Evolutionary conservation across 2,888 invertebrate species (phyloP).

Genomic region (Drosophila setosimentum): DNA sequence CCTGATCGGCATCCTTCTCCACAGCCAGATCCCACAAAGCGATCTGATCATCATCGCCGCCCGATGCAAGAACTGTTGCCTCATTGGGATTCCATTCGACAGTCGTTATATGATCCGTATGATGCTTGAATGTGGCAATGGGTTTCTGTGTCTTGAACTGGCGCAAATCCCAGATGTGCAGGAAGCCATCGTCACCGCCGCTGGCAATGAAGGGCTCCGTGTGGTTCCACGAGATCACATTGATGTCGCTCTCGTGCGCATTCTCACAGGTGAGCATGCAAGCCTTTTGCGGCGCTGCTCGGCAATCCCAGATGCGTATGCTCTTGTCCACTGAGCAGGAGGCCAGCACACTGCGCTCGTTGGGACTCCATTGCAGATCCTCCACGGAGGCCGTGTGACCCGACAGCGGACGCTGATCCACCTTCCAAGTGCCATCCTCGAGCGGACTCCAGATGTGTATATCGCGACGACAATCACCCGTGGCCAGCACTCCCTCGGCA

Average conservation of each 20-base stretch:
- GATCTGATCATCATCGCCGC: slow-evolving; percentile 97
- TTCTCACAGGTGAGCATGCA: slow-evolving; percentile 95
- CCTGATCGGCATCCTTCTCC: slow-evolving; percentile 90
- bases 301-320: slow-evolving; percentile 98
- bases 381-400: slow-evolving; percentile 98
- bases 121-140: slow-evolving; percentile 97
- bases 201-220: slow-evolving; percentile 96
- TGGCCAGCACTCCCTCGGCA: slow-evolving; percentile 93
- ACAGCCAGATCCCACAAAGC: slow-evolving; percentile 98
- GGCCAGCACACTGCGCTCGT: slow-evolving; percentile 94
- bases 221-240: slow-evolving; percentile 98
- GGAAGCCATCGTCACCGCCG: slow-evolving; percentile 97
- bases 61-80: slow-evolving; percentile 96
- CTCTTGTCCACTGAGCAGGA: slow-evolving; percentile 95
- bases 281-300: slow-evolving; percentile 93
- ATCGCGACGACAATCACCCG: slow-evolving; percentile 95
- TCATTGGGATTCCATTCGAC: slow-evolving; percentile 99
- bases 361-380: slow-evolving; percentile 99
- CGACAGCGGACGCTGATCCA: slow-evolving; percentile 94
- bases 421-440: slow-evolving; percentile 93
- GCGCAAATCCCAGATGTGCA: slow-evolving; percentile 98
- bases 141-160: slow-evolving; percentile 92
- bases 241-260: slow-evolving; percentile 96
- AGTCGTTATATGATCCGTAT: slow-evolving; percentile 96
- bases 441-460: slow-evolving; percentile 97